A percentile compares a stretch with the other conserved stretches of the same genome.
These are phyloP conservation scores for Manacus vitellinus DNA, from an alignment of 2,113 vertebrate genomes.

Conservation along the genomic window DNA sequence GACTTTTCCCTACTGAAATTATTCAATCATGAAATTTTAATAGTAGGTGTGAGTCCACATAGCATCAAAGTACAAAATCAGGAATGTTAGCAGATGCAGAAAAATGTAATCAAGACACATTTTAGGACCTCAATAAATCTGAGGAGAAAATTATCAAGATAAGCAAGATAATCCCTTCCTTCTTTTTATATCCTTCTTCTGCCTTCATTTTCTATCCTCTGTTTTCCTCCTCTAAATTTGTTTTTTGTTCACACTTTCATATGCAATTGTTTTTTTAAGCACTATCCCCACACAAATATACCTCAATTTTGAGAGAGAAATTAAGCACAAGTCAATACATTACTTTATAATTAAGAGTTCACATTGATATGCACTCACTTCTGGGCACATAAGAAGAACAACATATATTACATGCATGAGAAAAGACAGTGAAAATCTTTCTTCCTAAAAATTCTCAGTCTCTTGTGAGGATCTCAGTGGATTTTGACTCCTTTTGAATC, in stretches of 20 bases:
- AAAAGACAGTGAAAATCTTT: background rate
- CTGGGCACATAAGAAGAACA: background rate
- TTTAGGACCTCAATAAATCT: background rate
- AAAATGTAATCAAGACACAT: background rate
- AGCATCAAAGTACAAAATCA: background rate
- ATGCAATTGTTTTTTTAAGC: fast-evolving
- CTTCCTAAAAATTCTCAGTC: background rate
- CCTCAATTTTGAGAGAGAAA: background rate
- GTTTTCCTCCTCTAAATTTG: background rate
- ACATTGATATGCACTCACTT: background rate
- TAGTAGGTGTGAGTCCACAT: background rate
- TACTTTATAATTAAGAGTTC: background rate
- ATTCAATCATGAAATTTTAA: constrained; percentile 25
- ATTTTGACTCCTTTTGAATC: background rate
- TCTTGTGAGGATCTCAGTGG: background rate
- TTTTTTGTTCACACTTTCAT: background rate
- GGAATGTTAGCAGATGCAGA: background rate
- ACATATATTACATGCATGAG: background rate
- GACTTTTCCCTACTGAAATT: constrained; percentile 23
- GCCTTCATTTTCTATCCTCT: background rate
- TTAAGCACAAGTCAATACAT: background rate
- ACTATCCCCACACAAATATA: background rate
- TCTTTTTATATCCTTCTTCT: background rate
- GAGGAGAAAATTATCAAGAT: background rate
- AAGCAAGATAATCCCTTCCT: background rate